Percentiles rank a stretch among this genome's conserved stretches.
phyloP scores from a whole-genome alignment of 2,797 vertebrate genomes.

The Scleropages formosus region DNA sequence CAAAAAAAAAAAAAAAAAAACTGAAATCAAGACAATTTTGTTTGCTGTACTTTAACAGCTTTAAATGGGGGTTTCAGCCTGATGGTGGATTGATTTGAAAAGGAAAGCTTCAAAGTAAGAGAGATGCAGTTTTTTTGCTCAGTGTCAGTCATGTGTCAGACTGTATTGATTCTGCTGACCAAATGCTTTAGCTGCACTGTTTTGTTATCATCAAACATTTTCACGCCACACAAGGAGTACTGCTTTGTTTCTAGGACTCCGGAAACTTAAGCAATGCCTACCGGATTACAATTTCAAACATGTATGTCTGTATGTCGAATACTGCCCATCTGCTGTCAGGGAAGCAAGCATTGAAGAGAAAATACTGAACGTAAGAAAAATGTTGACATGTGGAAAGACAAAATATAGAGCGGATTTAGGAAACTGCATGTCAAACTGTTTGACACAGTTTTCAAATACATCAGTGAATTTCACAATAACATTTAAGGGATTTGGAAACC shows the following conservation, averaged over 20 bases:
- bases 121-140: slow-evolving; percentile 40
- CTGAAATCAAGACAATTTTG: slow-evolving; percentile 34
- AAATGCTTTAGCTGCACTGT: slow-evolving; percentile 43
- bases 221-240: slow-evolving; percentile 34
- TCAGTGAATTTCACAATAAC: neutral
- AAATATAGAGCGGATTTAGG: neutral
- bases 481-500: neutral
- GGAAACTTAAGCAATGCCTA: slow-evolving; percentile 35
- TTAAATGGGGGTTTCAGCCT: slow-evolving; percentile 26
- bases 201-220: slow-evolving; percentile 46
- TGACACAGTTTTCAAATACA: too few species aligned
- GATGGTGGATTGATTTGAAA: slow-evolving; percentile 28
- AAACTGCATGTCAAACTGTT: too few species aligned
- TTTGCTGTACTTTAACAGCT: slow-evolving; percentile 31
- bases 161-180: slow-evolving; percentile 44
- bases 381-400: neutral
- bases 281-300: slow-evolving; percentile 28
- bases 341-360: neutral
- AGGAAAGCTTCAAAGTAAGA: slow-evolving; percentile 34
- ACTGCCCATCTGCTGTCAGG: slow-evolving; percentile 34
- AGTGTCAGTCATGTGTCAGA: slow-evolving; percentile 39
- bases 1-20: slow-evolving; percentile 24
- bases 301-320: slow-evolving; percentile 35
- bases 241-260: slow-evolving; percentile 33
- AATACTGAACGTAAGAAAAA: neutral